Base-by-base conservation (phyloP, 2,797 vertebrate species). In the Sebastes melanostomus region DNA sequence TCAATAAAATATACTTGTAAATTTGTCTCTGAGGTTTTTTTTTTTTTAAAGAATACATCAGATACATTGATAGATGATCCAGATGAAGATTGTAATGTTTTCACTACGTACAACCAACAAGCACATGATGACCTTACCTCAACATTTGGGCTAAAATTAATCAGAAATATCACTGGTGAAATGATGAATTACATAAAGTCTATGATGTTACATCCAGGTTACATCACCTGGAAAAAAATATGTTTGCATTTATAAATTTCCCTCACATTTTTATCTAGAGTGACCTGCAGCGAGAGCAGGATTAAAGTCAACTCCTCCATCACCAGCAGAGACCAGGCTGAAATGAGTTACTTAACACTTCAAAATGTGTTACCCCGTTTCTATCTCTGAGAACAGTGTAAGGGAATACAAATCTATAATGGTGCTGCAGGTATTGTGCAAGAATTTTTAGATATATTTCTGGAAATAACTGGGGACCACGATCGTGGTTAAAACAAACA, bases 1-100 rank as follows among this genome's bases (percentile, higher is more conserved):
- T 93, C 75, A 95, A 95, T 95, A 95, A 95, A 94, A 72, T 78
- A 74, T 85, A 86, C 88, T 89, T 88, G 84, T 84, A 87, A 75
- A 80, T 78, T 79, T 67, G 66, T 72, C 11, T 73, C n/a, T 72
- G 72, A 72, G 25, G 2, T 16, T 61, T 34, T 77, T 27, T 30
- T 27, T 54, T 16, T 62, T 71, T n/a, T 8, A 46, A 46, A 46
- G 5, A 63, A 50, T 24, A 12, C 2, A 9, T 50, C 14, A 56
- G 5, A 63, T 36, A 25, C 16, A 27, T 29, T 27, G 22, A 59
- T 32, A 25, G 20, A 32, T 63, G 22, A 34, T 38, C 2, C 2
- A 27, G 16, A 38, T 56, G 4, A 18, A 24, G 34, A 5, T 25
- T 27, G 3, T 34, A 24, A 32, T 24, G 32, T 62, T 75, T 50